These are phyloP conservation scores for Asteroscopus sphinx DNA, from an alignment of 2,888 invertebrate genomes.

Conservation along the genomic window DNA sequence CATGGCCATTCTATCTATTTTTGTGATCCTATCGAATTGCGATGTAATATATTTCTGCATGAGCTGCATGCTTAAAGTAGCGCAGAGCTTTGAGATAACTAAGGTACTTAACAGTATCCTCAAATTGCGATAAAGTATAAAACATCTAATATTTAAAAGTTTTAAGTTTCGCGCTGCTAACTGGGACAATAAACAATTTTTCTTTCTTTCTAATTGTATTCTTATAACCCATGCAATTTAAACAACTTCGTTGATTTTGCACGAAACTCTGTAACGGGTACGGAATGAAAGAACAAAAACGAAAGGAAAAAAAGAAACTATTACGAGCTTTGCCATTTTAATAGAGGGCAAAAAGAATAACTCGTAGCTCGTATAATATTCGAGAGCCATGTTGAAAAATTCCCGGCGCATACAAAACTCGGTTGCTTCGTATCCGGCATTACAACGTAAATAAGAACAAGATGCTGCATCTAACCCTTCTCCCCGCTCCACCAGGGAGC, in stretches of 20 bases:
- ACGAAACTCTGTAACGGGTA: conserved; percentile 3
- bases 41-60: no score
- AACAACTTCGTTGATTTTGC: conserved; percentile 24
- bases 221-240: conserved; percentile 2
- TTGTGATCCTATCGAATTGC: no score
- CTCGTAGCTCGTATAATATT: conserved; percentile 54
- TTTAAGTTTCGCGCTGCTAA: no score
- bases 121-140: no score
- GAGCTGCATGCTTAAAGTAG: no score
- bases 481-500: conserved; percentile 40
- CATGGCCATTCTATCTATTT: no score
- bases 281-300: conserved; percentile 9
- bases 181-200: no score
- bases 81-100: no score
- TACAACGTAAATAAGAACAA: conserved; percentile 61
- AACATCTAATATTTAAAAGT: no score
- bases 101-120: no score
- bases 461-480: conserved; percentile 58
- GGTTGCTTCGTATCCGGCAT: conserved; percentile 55
- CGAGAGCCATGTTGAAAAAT: conserved; percentile 54
- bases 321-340: conserved; percentile 21
- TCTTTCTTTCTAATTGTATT: no score
- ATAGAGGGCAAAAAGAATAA: conserved; percentile 55
- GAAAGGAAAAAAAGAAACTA: not conserved
- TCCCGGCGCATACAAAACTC: conserved; percentile 55